Conservation (phyloP, 2,888 invertebrate species). For the Cosmopolites sordidus region DNA sequence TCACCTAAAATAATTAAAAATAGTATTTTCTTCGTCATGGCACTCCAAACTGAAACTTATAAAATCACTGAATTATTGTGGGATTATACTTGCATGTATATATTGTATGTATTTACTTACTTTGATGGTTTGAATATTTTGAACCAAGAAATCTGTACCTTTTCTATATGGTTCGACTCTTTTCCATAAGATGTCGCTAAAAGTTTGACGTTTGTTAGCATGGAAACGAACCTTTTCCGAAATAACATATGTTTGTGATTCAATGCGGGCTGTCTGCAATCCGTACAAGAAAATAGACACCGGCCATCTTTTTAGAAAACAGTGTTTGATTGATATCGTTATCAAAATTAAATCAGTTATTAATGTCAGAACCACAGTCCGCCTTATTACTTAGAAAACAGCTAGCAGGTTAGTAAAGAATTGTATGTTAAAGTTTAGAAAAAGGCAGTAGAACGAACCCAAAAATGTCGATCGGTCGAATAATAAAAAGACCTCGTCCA, state of each 20-base stretch:
- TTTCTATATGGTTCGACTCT: no score
- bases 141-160: no score
- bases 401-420: constrained; percentile 76
- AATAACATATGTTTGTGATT: constrained; percentile 48
- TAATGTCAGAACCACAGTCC: constrained; percentile 95
- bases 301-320: constrained; percentile 67
- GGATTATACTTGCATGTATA: no score
- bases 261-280: constrained; percentile 40
- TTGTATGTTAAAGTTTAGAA: neutral
- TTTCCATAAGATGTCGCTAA: constrained; percentile 30
- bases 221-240: constrained; percentile 42
- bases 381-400: constrained; percentile 92
- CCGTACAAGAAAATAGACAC: constrained; percentile 43
- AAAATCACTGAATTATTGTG: no score
- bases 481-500: constrained; percentile 30
- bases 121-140: no score
- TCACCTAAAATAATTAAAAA: no score
- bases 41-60: no score
- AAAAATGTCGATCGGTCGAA: constrained; percentile 18
- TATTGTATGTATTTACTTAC: no score
- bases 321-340: constrained; percentile 48
- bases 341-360: constrained; percentile 76
- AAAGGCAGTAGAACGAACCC: constrained; percentile 1
- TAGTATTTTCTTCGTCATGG: no score
- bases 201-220: constrained; percentile 29